Evolutionary conservation across 2,888 invertebrate genomes (phyloP).

Genomic region (Lepidochrysops patricia): DNA sequence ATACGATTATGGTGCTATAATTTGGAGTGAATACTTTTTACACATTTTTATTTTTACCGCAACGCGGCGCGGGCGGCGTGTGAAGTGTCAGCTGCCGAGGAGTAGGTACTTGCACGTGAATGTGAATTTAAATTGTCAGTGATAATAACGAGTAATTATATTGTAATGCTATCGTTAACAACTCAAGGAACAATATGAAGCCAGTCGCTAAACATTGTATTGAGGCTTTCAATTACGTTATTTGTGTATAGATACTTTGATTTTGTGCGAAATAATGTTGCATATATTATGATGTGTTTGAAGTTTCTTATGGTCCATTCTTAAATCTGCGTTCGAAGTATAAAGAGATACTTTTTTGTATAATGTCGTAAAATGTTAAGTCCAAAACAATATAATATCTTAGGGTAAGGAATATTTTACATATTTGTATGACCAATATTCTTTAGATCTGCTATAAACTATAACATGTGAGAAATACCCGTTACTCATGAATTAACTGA

Average conservation of each 20-base stretch:
- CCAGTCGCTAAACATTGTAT: neutral
- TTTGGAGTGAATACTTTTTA: constrained; percentile 37
- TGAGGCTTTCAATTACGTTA: neutral
- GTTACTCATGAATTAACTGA: no score
- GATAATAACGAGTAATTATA: constrained; percentile 25
- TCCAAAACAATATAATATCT: no score
- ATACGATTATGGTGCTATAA: constrained; percentile 55
- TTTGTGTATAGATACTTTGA: neutral
- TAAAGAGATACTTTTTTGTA: no score
- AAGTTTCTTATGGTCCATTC: neutral
- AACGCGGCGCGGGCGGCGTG: constrained; percentile 28
- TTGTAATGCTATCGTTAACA: constrained; percentile 19
- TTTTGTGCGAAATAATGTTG: neutral
- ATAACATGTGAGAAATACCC: no score
- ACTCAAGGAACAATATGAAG: constrained; percentile 3
- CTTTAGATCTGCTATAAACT: no score
- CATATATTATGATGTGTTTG: neutral
- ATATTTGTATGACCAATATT: no score
- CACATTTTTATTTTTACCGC: constrained; percentile 27
- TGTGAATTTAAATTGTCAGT: constrained; percentile 28
- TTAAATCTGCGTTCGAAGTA: no score
- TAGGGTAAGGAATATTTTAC: no score
- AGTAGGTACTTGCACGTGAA: constrained; percentile 16
- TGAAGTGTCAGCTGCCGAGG: constrained; percentile 29
- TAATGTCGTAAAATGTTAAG: no score